Evolutionary conservation across 2,888 invertebrate species (phyloP).

Genomic region (Nephrotoma flavescens): DNA sequence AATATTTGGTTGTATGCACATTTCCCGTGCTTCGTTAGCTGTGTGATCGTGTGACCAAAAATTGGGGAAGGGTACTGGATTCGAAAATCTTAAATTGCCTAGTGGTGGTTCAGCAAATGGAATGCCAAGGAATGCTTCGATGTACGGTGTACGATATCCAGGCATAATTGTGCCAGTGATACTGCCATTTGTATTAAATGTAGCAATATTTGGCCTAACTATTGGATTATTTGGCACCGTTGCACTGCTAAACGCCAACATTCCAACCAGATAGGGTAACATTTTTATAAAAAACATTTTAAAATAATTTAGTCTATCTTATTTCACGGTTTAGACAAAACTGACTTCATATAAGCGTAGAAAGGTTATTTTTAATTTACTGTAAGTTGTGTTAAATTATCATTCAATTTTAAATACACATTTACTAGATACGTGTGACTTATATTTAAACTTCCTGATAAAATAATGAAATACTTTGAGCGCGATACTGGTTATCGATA

Average conservation of each 20-base stretch:
- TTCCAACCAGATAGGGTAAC: background rate
- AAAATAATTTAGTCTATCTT: background rate
- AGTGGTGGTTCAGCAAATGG: slow-evolving; percentile 63
- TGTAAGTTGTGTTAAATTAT: no score
- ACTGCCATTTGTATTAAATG: background rate
- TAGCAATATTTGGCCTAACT: background rate
- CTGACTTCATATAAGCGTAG: no score
- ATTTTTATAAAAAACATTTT: background rate
- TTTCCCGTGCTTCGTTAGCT: slow-evolving; percentile 17
- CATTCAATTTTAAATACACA: no score
- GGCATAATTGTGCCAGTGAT: background rate
- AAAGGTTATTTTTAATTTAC: no score
- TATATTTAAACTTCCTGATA: no score
- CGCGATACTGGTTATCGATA: no score
- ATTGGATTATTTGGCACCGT: background rate
- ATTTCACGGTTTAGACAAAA: no score
- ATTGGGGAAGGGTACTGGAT: background rate
- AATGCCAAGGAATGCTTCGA: slow-evolving; percentile 54
- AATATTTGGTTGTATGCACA: slow-evolving; percentile 23
- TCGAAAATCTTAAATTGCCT: slow-evolving; percentile 42
- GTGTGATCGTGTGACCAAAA: background rate
- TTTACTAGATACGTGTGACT: no score
- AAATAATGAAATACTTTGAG: no score
- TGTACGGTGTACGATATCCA: slow-evolving; percentile 47
- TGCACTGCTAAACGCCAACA: background rate